phyloP scores from a whole-genome alignment of 2,888 invertebrate genomes.

The Ctenicera cuprea region DNA sequence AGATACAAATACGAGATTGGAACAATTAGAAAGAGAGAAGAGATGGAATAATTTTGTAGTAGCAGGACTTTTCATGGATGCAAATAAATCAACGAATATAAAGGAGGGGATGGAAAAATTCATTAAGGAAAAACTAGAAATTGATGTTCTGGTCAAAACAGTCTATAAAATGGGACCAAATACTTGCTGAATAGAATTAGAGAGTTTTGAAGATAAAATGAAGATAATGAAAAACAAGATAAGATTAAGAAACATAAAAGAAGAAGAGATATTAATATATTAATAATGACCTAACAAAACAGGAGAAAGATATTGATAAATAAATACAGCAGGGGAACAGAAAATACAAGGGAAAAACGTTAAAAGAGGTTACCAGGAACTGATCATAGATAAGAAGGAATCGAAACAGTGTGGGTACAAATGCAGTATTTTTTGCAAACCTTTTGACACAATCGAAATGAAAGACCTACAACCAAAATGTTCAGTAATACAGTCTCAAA shows the following conservation, averaged over 20 bases:
- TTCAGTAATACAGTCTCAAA: no score
- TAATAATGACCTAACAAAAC: no score
- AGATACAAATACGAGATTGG: slow-evolving; percentile 14
- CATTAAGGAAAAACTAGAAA: neutral
- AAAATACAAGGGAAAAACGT: slow-evolving; percentile 4
- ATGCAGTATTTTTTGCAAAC: no score
- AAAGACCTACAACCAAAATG: no score
- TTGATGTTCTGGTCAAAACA: neutral
- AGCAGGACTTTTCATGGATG: neutral
- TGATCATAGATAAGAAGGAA: slow-evolving; percentile 9
- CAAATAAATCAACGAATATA: neutral
- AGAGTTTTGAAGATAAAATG: slow-evolving; percentile 20
- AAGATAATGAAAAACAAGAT: slow-evolving; percentile 22
- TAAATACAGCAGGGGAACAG: slow-evolving; percentile 7
- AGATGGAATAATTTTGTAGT: neutral
- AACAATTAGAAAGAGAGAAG: slow-evolving; percentile 14
- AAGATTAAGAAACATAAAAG: slow-evolving; percentile 16
- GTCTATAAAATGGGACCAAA: slow-evolving; percentile 9
- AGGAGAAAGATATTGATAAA: slow-evolving; percentile 12
- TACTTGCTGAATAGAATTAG: neutral
- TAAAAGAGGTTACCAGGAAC: slow-evolving; percentile 1
- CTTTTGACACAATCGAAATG: no score
- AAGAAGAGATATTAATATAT: slow-evolving; percentile 1
- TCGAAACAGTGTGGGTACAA: slow-evolving; percentile 6
- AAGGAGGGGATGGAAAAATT: neutral